Conservation (phyloP, 2,797 vertebrate species). For the Threskiornis aethiopicus region DNA sequence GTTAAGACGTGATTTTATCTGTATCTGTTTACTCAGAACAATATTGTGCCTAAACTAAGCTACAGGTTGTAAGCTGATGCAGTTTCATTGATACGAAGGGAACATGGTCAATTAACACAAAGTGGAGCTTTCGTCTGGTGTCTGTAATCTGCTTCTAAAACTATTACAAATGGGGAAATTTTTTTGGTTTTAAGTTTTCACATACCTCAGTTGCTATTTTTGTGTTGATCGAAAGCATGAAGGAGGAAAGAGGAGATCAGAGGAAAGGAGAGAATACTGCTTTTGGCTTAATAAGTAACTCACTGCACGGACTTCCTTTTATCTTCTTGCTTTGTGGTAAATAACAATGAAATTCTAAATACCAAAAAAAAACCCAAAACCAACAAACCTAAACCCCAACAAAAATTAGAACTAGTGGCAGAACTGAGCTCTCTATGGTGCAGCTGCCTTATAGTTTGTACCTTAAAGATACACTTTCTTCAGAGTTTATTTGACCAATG, state of each 20-base stretch:
- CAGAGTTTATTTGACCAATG: not conserved
- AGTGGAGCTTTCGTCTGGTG: not conserved
- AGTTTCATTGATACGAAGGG: not conserved
- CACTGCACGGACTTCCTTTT: not conserved
- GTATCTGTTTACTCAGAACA: not conserved
- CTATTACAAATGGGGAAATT: not conserved
- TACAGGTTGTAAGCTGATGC: not conserved
- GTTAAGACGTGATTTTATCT: not conserved
- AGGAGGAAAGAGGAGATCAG: not conserved
- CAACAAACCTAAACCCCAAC: too few relatives aligned
- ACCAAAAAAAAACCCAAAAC: not conserved
- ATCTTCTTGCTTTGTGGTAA: not conserved
- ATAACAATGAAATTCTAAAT: not conserved
- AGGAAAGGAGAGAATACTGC: not conserved
- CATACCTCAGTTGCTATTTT: not conserved
- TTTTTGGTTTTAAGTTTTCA: not conserved
- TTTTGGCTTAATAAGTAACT: not conserved
- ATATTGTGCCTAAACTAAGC: not conserved
- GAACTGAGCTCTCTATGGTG: not conserved
- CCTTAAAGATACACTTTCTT: not conserved
- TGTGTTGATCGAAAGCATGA: not conserved
- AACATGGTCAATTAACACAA: not conserved
- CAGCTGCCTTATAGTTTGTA: not conserved
- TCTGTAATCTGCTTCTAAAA: not conserved
- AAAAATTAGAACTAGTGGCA: not conserved